Evolutionary conservation across 2,888 invertebrate genomes (phyloP).

Genomic region (Aphodius granarius): DNA sequence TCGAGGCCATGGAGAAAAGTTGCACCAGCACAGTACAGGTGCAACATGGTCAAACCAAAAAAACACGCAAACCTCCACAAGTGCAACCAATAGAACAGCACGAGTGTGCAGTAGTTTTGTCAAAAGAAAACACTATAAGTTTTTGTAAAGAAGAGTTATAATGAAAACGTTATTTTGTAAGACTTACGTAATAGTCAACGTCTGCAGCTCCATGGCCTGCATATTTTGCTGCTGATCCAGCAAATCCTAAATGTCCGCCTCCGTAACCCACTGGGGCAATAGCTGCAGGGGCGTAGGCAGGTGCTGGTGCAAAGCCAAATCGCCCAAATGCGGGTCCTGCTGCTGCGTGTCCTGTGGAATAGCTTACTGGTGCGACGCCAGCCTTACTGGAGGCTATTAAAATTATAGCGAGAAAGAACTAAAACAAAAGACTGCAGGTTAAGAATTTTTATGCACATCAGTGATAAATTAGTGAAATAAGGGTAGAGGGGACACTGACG

Average conservation of each 20-base stretch:
- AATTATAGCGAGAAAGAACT: slow-evolving; percentile 16
- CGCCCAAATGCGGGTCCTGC: slow-evolving; percentile 27
- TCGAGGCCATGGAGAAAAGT: too few species aligned
- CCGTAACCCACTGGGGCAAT: slow-evolving; percentile 11
- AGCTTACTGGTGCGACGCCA: slow-evolving; percentile 31
- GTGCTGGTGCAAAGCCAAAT: slow-evolving; percentile 21
- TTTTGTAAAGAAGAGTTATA: background rate
- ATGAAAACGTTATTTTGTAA: slow-evolving; percentile 14
- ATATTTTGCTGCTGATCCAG: slow-evolving; percentile 7
- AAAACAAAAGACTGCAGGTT: background rate
- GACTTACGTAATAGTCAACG: slow-evolving; percentile 35
- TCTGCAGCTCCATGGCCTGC: slow-evolving; percentile 22
- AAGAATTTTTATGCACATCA: background rate
- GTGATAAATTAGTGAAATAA: too few species aligned
- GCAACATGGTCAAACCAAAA: too few species aligned
- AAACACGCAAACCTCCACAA: too few species aligned
- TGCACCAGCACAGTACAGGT: too few species aligned
- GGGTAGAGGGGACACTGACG: too few species aligned
- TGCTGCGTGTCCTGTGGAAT: slow-evolving; percentile 26
- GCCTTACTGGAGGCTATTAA: slow-evolving; percentile 20
- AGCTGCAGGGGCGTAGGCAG: slow-evolving; percentile 16
- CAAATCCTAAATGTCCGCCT: slow-evolving; percentile 9
- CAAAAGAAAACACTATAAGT: background rate
- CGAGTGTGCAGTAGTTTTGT: too few species aligned
- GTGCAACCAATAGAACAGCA: too few species aligned